phyloP scores from a whole-genome alignment of 1,140 invertebrate genomes.

The Drosophila parvula region DNA sequence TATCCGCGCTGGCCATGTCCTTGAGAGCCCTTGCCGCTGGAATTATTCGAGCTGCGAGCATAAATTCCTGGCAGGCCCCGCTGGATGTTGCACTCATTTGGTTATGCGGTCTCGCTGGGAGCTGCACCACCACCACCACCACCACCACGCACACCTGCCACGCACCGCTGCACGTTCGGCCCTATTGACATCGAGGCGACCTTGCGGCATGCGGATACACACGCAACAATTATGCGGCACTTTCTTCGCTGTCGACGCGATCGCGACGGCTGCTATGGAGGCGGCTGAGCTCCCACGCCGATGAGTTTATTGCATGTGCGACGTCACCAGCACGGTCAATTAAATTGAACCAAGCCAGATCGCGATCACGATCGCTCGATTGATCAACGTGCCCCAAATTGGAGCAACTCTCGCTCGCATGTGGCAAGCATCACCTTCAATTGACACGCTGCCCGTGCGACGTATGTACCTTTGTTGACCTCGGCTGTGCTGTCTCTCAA shows the following conservation, averaged over 20 bases:
- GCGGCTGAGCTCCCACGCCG: slow-evolving; percentile 50
- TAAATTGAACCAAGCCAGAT: slow-evolving; percentile 66
- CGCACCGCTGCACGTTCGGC: slow-evolving; percentile 11
- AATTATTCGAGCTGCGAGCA: slow-evolving; percentile 45
- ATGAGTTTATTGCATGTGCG: slow-evolving; percentile 54
- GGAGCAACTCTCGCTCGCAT: slow-evolving; percentile 22
- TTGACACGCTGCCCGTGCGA: slow-evolving; percentile 26
- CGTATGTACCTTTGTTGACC: slow-evolving; percentile 3
- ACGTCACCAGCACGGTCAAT: slow-evolving; percentile 69
- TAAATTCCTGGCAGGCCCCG: slow-evolving; percentile 36
- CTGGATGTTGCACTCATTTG: slow-evolving; percentile 31
- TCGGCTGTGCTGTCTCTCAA: slow-evolving; percentile 8
- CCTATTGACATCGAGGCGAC: slow-evolving; percentile 40
- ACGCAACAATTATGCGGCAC: slow-evolving; percentile 72
- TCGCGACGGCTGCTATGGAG: slow-evolving; percentile 2
- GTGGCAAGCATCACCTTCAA: slow-evolving; percentile 61
- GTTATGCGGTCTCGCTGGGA: slow-evolving; percentile 8
- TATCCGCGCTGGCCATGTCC: slow-evolving; percentile 18
- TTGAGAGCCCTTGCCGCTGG: slow-evolving; percentile 23
- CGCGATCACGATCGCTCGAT: slow-evolving; percentile 43
- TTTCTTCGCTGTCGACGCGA: slow-evolving; percentile 46
- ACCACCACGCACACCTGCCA: slow-evolving; percentile 52
- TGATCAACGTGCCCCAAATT: slow-evolving; percentile 55
- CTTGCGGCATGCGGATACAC: slow-evolving; percentile 44
- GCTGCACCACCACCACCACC: slow-evolving; percentile 13